These are phyloP conservation scores for Thaumetopoea pityocampa DNA, from an alignment of 1,140 invertebrate species.

Conservation along the genomic window DNA sequence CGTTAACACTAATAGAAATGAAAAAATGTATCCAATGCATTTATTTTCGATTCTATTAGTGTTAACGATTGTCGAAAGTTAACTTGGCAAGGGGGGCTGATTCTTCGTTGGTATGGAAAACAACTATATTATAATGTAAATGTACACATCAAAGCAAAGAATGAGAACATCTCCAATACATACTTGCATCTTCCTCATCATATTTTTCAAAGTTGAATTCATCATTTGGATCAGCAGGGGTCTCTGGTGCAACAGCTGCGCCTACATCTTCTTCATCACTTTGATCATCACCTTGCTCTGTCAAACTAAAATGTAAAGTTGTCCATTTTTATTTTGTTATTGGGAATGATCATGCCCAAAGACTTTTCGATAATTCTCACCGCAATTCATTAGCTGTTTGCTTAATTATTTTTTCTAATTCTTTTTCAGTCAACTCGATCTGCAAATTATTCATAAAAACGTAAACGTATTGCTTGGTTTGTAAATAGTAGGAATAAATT, in stretches of 20 bases:
- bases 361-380: too few species aligned
- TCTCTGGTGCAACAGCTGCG: constrained; percentile 41
- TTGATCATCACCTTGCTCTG: constrained; percentile 73
- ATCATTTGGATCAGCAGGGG: constrained; percentile 75
- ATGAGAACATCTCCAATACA: too few species aligned
- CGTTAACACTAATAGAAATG: too few species aligned
- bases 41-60: too few species aligned
- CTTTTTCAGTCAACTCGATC: constrained; percentile 81
- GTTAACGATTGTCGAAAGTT: too few species aligned
- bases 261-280: constrained; percentile 65
- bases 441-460: constrained; percentile 42
- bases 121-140: too few species aligned
- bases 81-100: too few species aligned
- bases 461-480: background rate
- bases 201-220: constrained; percentile 86
- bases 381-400: constrained; percentile 82
- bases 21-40: too few species aligned
- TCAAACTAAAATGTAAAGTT: constrained; percentile 39
- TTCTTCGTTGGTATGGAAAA: too few species aligned
- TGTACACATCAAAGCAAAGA: too few species aligned
- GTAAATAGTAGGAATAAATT: constrained; percentile 17
- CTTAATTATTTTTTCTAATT: constrained; percentile 83
- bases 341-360: too few species aligned
- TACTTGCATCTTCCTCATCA: constrained; percentile 81
- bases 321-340: too few species aligned